These are phyloP conservation scores for Onthophagus sagittarius DNA, from an alignment of 2,888 invertebrate genomes.

Conservation along the genomic window DNA sequence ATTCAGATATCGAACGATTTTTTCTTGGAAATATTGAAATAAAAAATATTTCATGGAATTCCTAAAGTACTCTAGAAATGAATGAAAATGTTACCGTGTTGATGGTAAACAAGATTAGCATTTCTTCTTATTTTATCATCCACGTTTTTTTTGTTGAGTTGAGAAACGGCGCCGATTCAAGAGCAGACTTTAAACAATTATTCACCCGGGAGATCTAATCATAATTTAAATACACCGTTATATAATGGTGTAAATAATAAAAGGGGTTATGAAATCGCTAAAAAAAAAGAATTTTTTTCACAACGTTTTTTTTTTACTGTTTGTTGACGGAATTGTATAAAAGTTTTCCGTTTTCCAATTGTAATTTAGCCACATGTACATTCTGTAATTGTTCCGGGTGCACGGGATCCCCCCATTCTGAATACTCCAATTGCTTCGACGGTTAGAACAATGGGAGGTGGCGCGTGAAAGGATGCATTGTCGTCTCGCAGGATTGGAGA, in stretches of 20 bases:
- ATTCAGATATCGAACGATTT: background rate
- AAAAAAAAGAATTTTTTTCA: no score
- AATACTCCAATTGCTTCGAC: constrained; percentile 33
- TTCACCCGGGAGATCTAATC: background rate
- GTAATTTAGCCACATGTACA: constrained; percentile 30
- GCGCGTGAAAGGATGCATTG: constrained; percentile 47
- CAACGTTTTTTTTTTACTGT: background rate
- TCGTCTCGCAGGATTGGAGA: constrained; percentile 41
- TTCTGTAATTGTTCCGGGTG: constrained; percentile 26
- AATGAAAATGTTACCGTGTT: background rate
- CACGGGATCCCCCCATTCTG: constrained; percentile 14
- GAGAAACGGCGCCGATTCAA: background rate
- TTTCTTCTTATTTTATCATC: background rate
- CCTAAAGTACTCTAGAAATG: background rate
- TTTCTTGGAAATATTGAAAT: background rate
- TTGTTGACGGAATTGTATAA: background rate
- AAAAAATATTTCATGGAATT: background rate
- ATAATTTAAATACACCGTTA: background rate
- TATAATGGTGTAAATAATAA: background rate
- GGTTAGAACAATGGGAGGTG: constrained; percentile 46
- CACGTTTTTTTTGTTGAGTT: background rate
- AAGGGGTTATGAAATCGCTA: no score
- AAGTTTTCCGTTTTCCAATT: constrained; percentile 14
- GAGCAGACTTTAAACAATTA: background rate
- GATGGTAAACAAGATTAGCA: background rate